Base-by-base conservation (phyloP, 2,113 vertebrate species). In the Phyllopteryx taeniolatus region DNA sequence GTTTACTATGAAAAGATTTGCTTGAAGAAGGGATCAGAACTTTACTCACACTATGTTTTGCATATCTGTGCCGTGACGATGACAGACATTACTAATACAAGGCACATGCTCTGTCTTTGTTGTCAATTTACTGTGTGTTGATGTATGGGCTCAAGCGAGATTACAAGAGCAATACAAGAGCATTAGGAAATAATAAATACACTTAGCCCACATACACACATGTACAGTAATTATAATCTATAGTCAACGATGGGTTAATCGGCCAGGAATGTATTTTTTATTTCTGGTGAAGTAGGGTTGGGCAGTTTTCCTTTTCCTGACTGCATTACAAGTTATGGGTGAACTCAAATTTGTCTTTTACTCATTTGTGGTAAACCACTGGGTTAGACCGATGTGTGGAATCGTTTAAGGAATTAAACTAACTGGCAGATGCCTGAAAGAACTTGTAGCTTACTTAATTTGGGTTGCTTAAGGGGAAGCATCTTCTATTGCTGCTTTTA, bases 21-120 rank as follows among this genome's bases (percentile, higher is more conserved):
- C 59, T 70, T 69, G 64, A 43, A 0, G 74, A 74, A 31, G 13
- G 68, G 35, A 60, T 39, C 73, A 2, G 1, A 60, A n/a, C 47
- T 67, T 68, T 73, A 71, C 63, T 68, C 20, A 8, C 8, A 60
- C 35, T 64, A 51, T 42, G 60, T 47, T 69, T 20, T 46, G 70
- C 70, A 47, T 43, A 53, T 44, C 39, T 46, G 61, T 42, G 61
- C 44, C 12, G 20, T 13, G 31, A 80, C 59, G 67, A 33, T 72
- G 64, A 67, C 72, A 57, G 63, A 22, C 46, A 64, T 27, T 27
- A 27, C 56, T 83, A 79, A 87, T 20, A 67, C 56, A 67, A 83
- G 73, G 72, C 77, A 79, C 68, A 69, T 78, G 80, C 56, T 77
- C 35, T 31, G 68, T 22, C 62, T 71, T 49, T 75, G n/a, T 68